Evolutionary conservation across 1,140 invertebrate genomes (phyloP), one percentile per base, ranked within the genome.

Genomic region (Colletes latitarsis): DNA sequence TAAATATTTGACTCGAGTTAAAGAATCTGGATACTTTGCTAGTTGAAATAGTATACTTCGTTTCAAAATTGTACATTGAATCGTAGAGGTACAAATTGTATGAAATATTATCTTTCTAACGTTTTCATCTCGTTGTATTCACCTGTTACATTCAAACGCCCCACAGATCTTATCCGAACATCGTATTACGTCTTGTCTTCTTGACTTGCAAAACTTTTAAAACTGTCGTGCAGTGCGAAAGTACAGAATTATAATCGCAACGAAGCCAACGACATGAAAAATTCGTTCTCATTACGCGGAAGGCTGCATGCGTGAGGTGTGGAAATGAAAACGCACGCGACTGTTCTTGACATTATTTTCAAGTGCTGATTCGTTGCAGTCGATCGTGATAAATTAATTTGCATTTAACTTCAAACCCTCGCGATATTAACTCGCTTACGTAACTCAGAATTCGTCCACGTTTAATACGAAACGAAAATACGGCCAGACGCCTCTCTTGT

Each of bases 101-200:
- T 30, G 30, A 30, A 30, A 1, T 30, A 30, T 30, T 30, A 30
- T 46, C 41, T 66, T 60, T 41, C n/a, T 6, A 10, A n/a, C n/a
- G 49, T n/a, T 70, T 55, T 6, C 17, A n/a, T 70, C 30, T 39
- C 1, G n/a, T n/a, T 21, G 46, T 30, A 39, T 30, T 19, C 17
- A 39, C n/a, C 69, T 19, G 55, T 46, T 60, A 72, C 55, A 30
- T 72, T 72, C 43, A 21, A 58, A 46, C 14, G 21, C 46, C 46
- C 30, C 41, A 21, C 55, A 15, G n/a, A 71, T 43, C 10, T 39
- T 30, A 9, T n/a, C 1, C 17, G 21, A 14, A 6, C 46, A 21
- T 6, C 30, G 15, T 60, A 55, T 15, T 21, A 55, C 55, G 17
- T 19, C 60, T 60, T 46, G 60, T 72, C 57, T 19, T 21, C 41